These are phyloP conservation scores for Isoperla grammatica DNA, from an alignment of 2,888 invertebrate genomes.

Conservation along the genomic window DNA sequence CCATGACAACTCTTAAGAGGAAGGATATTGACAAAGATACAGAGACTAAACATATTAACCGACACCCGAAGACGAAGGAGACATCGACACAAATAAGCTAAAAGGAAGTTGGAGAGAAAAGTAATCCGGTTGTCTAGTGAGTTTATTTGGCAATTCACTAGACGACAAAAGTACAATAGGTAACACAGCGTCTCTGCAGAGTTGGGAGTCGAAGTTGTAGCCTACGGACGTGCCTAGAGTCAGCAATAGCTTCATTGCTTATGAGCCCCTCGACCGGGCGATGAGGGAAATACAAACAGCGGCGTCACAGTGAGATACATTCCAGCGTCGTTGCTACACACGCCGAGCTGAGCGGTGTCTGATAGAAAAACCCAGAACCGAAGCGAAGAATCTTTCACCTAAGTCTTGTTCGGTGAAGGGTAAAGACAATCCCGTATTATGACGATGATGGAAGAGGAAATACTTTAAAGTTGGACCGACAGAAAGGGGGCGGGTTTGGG, in stretches of 20 bases:
- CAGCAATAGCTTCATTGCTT: conserved; percentile 15
- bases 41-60: too few relatives aligned
- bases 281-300: too few relatives aligned
- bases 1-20: too few relatives aligned
- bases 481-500: background rate
- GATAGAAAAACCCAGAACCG: background rate
- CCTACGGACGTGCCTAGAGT: conserved; percentile 9
- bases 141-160: conserved; percentile 28
- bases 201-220: background rate
- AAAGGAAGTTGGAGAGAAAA: conserved; percentile 21
- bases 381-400: conserved; percentile 5
- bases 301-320: too few relatives aligned
- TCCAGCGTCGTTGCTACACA: background rate
- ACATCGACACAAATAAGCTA: background rate
- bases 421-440: conserved; percentile 6
- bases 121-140: conserved; percentile 23
- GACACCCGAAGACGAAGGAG: too few relatives aligned
- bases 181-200: conserved; percentile 9
- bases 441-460: conserved; percentile 7
- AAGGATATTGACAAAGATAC: too few relatives aligned
- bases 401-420: background rate
- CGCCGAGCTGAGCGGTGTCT: background rate
- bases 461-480: background rate
- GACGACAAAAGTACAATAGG: conserved; percentile 23
- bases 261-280: too few relatives aligned